Conservation (phyloP, 2,888 invertebrate genomes). For the Pherbina coryleti region DNA sequence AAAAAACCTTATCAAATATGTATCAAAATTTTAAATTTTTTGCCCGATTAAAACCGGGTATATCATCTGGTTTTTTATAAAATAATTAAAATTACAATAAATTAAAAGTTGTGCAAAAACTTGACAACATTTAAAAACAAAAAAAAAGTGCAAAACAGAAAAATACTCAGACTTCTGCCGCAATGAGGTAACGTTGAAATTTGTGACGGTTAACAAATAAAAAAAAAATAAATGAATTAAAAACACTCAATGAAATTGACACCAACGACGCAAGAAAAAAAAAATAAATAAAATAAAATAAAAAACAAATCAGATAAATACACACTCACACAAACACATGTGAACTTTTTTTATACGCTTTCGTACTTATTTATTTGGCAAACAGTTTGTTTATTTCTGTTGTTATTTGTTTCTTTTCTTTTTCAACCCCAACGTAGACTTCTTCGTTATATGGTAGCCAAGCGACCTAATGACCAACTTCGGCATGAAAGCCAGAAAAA, state of each 20-base stretch:
- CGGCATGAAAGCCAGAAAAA: neutral
- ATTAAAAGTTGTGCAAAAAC: neutral
- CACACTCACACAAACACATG: neutral
- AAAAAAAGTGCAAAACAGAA: neutral
- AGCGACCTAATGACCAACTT: constrained; percentile 63
- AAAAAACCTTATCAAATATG: too few relatives aligned
- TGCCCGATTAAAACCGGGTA: too few relatives aligned
- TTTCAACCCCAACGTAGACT: neutral
- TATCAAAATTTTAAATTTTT: too few relatives aligned
- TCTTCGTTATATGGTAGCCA: neutral
- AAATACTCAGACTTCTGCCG: neutral
- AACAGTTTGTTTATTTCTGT: neutral
- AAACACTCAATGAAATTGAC: constrained; percentile 1
- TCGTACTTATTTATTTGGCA: neutral
- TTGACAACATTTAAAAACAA: neutral
- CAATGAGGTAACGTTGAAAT: neutral
- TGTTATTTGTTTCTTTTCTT: neutral
- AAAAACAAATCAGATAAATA: neutral
- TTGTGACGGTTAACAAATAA: neutral
- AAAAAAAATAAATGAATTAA: neutral
- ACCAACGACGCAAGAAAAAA: neutral
- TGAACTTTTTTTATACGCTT: neutral
- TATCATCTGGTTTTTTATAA: too few relatives aligned
- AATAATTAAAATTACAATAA: neutral
- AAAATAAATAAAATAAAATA: neutral